Percentiles rank a stretch among this genome's conserved stretches.
These are phyloP conservation scores for Punctoribates punctum DNA, from an alignment of 2,888 invertebrate species.

Conservation along the genomic window DNA sequence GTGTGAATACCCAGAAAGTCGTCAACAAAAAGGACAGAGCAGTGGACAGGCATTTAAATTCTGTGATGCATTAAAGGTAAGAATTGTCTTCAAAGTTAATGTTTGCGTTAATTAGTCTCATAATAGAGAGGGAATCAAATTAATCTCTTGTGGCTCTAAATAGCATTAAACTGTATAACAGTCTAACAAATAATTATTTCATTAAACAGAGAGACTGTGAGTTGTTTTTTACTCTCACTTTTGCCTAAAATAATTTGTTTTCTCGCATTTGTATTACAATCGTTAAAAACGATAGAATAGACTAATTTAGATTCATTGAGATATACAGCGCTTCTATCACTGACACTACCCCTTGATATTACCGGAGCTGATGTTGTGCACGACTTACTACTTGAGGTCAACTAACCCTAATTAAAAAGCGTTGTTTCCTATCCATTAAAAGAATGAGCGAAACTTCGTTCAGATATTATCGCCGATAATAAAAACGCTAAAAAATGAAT, in stretches of 20 bases:
- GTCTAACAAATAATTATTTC: conserved; percentile 8
- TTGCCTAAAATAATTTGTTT: no score
- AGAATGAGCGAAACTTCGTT: neutral
- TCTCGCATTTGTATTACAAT: neutral
- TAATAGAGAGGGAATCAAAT: neutral
- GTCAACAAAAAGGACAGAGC: neutral
- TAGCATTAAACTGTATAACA: neutral
- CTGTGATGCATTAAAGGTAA: neutral
- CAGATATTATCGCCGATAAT: conserved; percentile 5
- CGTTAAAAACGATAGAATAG: neutral
- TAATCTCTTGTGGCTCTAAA: conserved; percentile 5
- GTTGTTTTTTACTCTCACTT: neutral
- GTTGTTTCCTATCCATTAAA: neutral
- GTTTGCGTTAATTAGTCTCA: neutral
- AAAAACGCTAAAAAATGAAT: neutral
- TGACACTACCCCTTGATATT: neutral
- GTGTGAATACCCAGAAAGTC: no score
- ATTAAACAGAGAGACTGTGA: neutral
- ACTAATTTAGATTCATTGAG: conserved; percentile 13
- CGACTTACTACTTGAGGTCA: conserved; percentile 10
- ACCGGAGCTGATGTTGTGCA: neutral
- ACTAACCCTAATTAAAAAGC: conserved; percentile 1
- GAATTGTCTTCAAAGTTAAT: neutral
- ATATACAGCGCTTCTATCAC: neutral
- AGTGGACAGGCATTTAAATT: neutral